Evolutionary conservation across 2,888 invertebrate species (phyloP), one percentile per base, ranked within the genome.

Genomic region (Hirtodrosophila confusa): DNA sequence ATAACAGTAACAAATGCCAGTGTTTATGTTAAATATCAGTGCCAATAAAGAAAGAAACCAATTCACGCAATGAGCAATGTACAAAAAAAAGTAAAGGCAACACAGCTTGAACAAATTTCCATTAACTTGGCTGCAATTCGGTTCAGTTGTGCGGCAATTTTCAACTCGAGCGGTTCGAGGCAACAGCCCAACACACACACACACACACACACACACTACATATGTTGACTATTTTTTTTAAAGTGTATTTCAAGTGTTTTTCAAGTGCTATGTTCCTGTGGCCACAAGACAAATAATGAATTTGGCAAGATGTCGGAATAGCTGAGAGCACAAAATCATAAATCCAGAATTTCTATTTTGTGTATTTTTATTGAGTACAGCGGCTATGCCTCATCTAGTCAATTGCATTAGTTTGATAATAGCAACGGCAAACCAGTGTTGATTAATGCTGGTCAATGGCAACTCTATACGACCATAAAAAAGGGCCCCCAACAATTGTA

Each of bases 291-390:
- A 89, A 84, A 84, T 89, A 86, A 82, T 78, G 88, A 78, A 90
- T 80, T 90, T 90, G 90, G 90, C 90, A 90, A 90, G 90, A 90
- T 90, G 91, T 90, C 90, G 90, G 91, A 90, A 91, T 90, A 91
- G 90, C 91, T 90, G 90, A 91, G 55, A 78, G 83, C 83, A 63
- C 62, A 70, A 68, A 60, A 48, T 69, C 78, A 63, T 67, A 65
- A 76, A 65, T 69, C 51, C 10, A 54, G n/a, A 71, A 69, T 55
- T 65, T 72, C 12, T 50, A 71, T 67, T 71, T 70, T 67, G 69
- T 75, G 75, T 72, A 61, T 67, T 72, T 68, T 75, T 62, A 77
- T 78, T 71, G 75, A 80, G 39, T 67, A 77, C 39, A 75, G 80
- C 90, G 90, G 90, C 91, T 90, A 90, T 90, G 90, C 90, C 89